These are phyloP conservation scores for Dipodomys spectabilis DNA, from an alignment of 2,113 vertebrate genomes.

Conservation along the genomic window DNA sequence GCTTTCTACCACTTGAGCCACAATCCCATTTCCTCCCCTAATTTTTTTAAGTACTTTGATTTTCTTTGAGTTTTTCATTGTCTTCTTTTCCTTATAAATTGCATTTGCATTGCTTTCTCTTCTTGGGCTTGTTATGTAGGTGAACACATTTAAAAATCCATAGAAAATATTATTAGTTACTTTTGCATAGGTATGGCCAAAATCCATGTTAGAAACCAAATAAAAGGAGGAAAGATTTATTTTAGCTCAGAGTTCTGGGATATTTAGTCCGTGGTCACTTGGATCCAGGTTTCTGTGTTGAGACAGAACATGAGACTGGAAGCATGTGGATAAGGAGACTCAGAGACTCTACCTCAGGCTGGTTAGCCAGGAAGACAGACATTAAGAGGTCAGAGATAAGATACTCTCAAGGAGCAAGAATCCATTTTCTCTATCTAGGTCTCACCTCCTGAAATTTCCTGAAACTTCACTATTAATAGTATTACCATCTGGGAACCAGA, in stretches of 20 bases:
- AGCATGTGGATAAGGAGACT: too few species aligned
- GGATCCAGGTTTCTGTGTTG: not conserved
- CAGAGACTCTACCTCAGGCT: too few species aligned
- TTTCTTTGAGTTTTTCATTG: constrained; percentile 16
- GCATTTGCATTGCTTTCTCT: not conserved
- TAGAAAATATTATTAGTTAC: not conserved
- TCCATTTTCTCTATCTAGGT: too few species aligned
- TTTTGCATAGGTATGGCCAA: not conserved
- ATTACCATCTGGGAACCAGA: not conserved
- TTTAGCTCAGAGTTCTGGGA: not conserved
- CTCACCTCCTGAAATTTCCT: too few species aligned
- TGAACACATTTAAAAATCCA: constrained; percentile 45
- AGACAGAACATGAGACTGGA: not conserved
- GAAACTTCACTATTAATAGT: too few species aligned
- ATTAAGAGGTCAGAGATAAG: too few species aligned
- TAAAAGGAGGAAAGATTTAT: not conserved
- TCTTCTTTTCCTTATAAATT: not conserved
- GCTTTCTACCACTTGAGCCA: too few species aligned
- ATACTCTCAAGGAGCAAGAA: too few species aligned
- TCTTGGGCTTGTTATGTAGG: not conserved
- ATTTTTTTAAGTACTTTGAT: constrained; percentile 27
- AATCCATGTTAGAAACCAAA: not conserved
- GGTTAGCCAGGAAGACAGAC: too few species aligned
- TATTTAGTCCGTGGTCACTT: not conserved
- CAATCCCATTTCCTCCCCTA: too few species aligned